These are phyloP conservation scores for Zophobas morio DNA, from an alignment of 1,140 invertebrate species.

Conservation along the genomic window DNA sequence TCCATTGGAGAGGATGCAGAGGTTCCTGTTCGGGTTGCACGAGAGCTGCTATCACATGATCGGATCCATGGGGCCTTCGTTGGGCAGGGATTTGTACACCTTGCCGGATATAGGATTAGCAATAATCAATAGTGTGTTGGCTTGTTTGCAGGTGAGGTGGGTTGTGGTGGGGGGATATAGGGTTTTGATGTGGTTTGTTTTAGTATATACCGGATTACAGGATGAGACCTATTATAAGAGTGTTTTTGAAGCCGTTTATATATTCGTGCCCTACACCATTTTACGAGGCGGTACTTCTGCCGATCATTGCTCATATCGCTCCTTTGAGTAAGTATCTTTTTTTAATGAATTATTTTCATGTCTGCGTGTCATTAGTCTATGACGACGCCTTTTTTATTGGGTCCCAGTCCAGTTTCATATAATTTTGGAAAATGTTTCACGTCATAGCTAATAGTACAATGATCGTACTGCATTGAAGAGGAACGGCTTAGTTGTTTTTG, in stretches of 20 bases:
- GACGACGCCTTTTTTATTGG: no score
- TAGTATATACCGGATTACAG: constrained; percentile 87
- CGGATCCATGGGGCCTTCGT: constrained; percentile 81
- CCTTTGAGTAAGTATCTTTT: constrained; percentile 78
- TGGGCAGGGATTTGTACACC: constrained; percentile 88
- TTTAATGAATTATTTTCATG: background rate
- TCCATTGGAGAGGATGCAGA: constrained; percentile 85
- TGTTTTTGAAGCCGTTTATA: constrained; percentile 89
- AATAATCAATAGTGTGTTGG: constrained; percentile 77
- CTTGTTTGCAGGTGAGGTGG: constrained; percentile 75
- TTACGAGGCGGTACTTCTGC: constrained; percentile 82
- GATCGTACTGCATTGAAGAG: no score
- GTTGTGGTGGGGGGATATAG: background rate
- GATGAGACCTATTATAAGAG: constrained; percentile 84
- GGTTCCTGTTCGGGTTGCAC: constrained; percentile 79
- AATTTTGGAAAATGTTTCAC: no score
- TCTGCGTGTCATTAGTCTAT: no score
- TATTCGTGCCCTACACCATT: constrained; percentile 86
- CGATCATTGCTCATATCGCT: constrained; percentile 82
- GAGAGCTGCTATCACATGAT: constrained; percentile 86
- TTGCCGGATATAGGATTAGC: constrained; percentile 75
- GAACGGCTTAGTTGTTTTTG: background rate
- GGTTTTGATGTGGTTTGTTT: constrained; percentile 54
- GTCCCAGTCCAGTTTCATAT: no score
- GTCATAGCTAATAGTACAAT: no score